Percentiles rank a stretch among this genome's conserved stretches.
Conservation (phyloP, 2,113 vertebrate genomes). For the Stomatorhinus ivindoensis region DNA sequence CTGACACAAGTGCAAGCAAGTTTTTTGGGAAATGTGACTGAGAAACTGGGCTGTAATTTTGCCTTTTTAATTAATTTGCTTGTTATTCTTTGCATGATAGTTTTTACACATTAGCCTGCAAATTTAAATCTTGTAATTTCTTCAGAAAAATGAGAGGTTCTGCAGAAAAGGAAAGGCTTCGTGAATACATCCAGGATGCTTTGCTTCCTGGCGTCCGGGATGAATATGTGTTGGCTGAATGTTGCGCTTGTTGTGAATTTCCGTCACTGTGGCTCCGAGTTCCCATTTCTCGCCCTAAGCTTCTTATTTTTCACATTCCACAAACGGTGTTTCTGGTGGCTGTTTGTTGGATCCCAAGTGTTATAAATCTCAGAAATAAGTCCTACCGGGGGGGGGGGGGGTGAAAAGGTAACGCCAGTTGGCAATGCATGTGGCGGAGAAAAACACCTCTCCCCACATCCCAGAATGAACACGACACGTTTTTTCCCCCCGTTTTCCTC, state of each 20-base stretch:
- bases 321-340: neutral
- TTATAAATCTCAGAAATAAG: conserved; percentile 26
- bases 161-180: conserved; percentile 22
- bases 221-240: conserved; percentile 23
- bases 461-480: conserved; percentile 8
- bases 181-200: conserved; percentile 26
- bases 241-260: conserved; percentile 32
- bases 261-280: conserved; percentile 30
- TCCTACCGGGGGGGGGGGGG: conserved; percentile 5
- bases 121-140: conserved; percentile 20
- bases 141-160: conserved; percentile 24
- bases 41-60: neutral
- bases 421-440: conserved; percentile 7
- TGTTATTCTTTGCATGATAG: neutral
- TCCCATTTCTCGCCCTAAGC: conserved; percentile 29
- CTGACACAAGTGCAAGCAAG: neutral
- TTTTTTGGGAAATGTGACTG: neutral
- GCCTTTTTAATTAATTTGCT: neutral
- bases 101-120: conserved; percentile 27
- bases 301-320: conserved; percentile 21
- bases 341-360: conserved; percentile 14
- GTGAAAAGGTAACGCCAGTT: conserved; percentile 17
- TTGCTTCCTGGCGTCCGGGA: conserved; percentile 20
- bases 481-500: conserved; percentile 9
- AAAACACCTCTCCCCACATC: conserved; percentile 1